Conservation (phyloP, 2,797 vertebrate genomes). For the Scarus forsteni region DNA sequence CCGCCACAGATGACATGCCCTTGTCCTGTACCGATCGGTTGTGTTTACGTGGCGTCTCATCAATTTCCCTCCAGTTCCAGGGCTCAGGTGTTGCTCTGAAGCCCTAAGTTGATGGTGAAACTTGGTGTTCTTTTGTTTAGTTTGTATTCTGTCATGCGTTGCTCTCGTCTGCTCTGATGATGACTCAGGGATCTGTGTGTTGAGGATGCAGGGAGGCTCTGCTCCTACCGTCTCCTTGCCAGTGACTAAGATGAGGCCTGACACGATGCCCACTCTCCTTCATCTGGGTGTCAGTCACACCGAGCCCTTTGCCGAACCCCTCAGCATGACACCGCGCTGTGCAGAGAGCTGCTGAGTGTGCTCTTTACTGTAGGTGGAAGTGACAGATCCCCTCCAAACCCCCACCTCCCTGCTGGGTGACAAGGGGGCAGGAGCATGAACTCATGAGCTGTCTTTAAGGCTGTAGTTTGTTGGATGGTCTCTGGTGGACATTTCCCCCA, state of each 20-base stretch:
- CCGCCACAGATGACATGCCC: conserved; percentile 68
- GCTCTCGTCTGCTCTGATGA: conserved; percentile 44
- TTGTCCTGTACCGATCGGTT: conserved; percentile 56
- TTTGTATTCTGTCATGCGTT: conserved; percentile 44
- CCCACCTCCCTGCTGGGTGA: conserved; percentile 18
- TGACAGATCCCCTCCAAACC: conserved; percentile 9
- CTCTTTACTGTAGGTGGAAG: conserved; percentile 59
- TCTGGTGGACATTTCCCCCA: conserved; percentile 19
- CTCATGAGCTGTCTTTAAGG: conserved; percentile 30
- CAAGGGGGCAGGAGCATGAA: conserved; percentile 18
- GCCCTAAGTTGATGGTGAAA: conserved; percentile 17
- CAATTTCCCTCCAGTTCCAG: conserved; percentile 33
- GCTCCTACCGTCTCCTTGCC: conserved; percentile 51
- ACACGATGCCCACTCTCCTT: conserved; percentile 74
- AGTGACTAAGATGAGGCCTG: conserved; percentile 77
- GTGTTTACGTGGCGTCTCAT: conserved; percentile 44
- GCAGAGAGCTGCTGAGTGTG: conserved; percentile 62
- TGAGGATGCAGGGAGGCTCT: conserved; percentile 24
- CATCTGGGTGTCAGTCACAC: conserved; percentile 76
- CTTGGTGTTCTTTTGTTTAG: conserved; percentile 24
- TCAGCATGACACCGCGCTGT: conserved; percentile 59
- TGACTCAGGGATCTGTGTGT: conserved; percentile 66
- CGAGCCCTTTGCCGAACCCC: conserved; percentile 34
- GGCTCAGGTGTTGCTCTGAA: neutral
- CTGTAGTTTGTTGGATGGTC: conserved; percentile 20